Percentiles rank a stretch among this genome's conserved stretches.
Conservation (phyloP, 2,797 vertebrate genomes). For the Lophura swinhoii region DNA sequence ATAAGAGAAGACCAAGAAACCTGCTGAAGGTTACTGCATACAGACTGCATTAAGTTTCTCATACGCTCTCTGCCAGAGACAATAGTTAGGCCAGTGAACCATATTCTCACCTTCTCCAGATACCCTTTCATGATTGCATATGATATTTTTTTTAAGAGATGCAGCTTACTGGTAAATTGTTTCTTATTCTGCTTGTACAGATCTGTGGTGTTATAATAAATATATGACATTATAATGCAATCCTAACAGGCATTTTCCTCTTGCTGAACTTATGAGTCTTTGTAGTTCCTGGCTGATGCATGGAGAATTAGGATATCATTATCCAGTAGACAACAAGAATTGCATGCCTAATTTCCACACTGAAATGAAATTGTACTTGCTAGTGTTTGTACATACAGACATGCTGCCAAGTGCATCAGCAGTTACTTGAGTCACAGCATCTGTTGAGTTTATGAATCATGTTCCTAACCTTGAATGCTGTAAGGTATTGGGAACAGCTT, state of each 20-base stretch:
- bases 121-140: background rate
- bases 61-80: background rate
- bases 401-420: slow-evolving; percentile 60
- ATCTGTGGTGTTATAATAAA: background rate
- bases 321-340: background rate
- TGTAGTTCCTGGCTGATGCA: background rate
- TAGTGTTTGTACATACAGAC: slow-evolving; percentile 58
- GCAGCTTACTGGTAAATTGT: background rate
- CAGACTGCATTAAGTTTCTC: background rate
- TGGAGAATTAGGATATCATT: background rate
- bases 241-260: background rate
- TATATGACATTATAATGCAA: background rate
- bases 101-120: background rate
- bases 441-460: slow-evolving; percentile 68
- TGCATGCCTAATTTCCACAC: background rate
- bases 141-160: background rate
- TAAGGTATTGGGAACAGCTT: slow-evolving; percentile 33
- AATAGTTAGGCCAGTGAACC: background rate
- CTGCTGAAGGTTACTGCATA: background rate
- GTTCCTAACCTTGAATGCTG: slow-evolving; percentile 37
- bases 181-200: background rate
- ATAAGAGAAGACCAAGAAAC: background rate
- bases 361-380: slow-evolving; percentile 46
- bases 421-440: slow-evolving; percentile 68
- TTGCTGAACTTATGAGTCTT: background rate